phyloP scores from a whole-genome alignment of 2,888 invertebrate genomes.

The Conops quadrifasciatus region DNA sequence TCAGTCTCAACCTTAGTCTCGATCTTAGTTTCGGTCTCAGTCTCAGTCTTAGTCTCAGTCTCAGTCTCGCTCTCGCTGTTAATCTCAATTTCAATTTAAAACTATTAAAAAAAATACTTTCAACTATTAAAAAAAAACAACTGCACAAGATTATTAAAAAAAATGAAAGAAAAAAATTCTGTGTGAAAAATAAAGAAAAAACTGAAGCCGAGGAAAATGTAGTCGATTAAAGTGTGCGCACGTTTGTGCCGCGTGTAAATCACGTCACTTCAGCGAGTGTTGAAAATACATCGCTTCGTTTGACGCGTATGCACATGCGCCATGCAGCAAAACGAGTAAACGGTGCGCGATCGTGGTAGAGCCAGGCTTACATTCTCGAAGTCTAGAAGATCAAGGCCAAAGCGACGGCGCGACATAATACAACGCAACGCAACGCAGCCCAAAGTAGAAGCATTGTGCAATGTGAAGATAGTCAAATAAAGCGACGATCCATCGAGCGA shows the following conservation, averaged over 20 bases:
- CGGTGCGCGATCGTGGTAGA: neutral
- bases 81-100: too few relatives aligned
- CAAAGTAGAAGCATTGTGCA: neutral
- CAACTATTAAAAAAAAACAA: too few relatives aligned
- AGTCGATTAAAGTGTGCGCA: slow-evolving; percentile 56
- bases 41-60: too few relatives aligned
- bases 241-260: slow-evolving; percentile 54
- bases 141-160: too few relatives aligned
- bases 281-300: slow-evolving; percentile 20
- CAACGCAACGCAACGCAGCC: neutral
- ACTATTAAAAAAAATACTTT: too few relatives aligned
- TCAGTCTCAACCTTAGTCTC: too few relatives aligned
- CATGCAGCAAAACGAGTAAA: neutral
- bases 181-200: too few relatives aligned
- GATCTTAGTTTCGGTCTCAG: too few relatives aligned
- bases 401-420: neutral
- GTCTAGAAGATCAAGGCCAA: neutral
- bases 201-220: slow-evolving; percentile 52
- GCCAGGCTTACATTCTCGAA: neutral
- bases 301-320: slow-evolving; percentile 6
- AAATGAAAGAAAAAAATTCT: too few relatives aligned
- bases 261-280: slow-evolving; percentile 50
- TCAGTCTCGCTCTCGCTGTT: too few relatives aligned
- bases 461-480: neutral
- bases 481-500: slow-evolving; percentile 11